Conservation (phyloP, 2,113 vertebrate genomes). For the Barnardius zonarius region DNA sequence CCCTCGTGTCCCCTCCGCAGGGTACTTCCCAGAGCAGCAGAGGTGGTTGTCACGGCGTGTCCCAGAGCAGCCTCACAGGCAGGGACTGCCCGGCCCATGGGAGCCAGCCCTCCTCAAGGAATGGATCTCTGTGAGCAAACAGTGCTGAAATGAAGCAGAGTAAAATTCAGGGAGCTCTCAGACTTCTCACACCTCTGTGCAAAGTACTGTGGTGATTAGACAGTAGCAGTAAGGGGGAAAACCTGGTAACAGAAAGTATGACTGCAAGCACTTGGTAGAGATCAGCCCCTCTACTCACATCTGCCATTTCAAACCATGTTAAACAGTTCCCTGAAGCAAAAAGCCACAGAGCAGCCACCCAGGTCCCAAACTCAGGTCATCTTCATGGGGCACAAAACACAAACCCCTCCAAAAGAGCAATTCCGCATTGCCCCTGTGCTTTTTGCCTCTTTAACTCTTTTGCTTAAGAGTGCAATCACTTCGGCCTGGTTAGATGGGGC, state of each 20-base stretch:
- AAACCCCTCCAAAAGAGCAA: not conserved
- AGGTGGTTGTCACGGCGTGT: not conserved
- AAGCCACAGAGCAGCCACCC: not conserved
- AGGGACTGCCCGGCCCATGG: fast-evolving
- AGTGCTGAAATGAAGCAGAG: not conserved
- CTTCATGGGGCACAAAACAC: not conserved
- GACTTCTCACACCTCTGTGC: not conserved
- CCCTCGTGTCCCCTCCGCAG: fast-evolving
- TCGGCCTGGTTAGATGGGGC: not conserved
- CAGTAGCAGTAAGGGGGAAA: not conserved
- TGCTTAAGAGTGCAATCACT: not conserved
- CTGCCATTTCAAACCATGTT: not conserved
- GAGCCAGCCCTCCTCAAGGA: not conserved
- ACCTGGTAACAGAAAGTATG: not conserved
- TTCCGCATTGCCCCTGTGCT: fast-evolving
- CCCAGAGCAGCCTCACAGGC: not conserved
- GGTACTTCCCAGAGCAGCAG: not conserved
- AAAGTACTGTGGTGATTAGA: not conserved
- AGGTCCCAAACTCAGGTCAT: not conserved
- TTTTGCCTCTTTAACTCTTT: not conserved
- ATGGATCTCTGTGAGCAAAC: not conserved
- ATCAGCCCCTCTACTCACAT: not conserved
- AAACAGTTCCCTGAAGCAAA: not conserved
- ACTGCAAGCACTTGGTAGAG: not conserved
- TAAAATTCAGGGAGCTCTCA: not conserved